Base-by-base conservation (phyloP, 2,888 invertebrate genomes). In the Scaptomyza cyrtandrae region DNA sequence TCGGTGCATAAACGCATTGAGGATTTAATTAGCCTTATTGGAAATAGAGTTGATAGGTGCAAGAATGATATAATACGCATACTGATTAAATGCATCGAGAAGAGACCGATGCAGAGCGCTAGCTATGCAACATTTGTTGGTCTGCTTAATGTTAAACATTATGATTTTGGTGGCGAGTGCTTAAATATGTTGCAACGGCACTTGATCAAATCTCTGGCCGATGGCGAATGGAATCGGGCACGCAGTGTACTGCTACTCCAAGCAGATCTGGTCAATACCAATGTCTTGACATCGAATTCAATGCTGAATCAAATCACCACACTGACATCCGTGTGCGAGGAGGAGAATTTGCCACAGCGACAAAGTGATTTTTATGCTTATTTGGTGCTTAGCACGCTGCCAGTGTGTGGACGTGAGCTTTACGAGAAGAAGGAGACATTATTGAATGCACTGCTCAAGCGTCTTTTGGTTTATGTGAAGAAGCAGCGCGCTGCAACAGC, bases 121-220 rank as follows among this genome's bases (percentile, higher is more conserved):
- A 97, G 99, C 59, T 99, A 99, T 89, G 97, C 99, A 0, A 99
- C 99, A 0, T 93, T 99, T 11, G 98, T 99, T 56, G 99, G 99
- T 11, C 93, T 99, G 37, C 93, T 99, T 13, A 99, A 99, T 92
- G 98, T 98, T 0, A 97, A 97, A 90, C 98, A 98, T 90, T 99
- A 97, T 90, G 98, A 97, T 91, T 99, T 99, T 92, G 99, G 99
- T 29, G 98, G 98, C 53, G 99, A 99, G 93, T 98, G 98, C 93
- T 97, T 98, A 0, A 98, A 98, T 89, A 96, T 96, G 82, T 96
- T 99, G 93, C 97, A 98, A 1, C 95, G 97, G 84, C 96, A 96
- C 44, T 96, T 99, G 83, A 97, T 98, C 91, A 98, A 98, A 86
- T 95, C 96, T 24, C 92, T 99, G 62, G 97, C 98, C 91, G 93